These are phyloP conservation scores for Xenentodon cancila DNA, from an alignment of 2,797 vertebrate genomes.

Conservation along the genomic window DNA sequence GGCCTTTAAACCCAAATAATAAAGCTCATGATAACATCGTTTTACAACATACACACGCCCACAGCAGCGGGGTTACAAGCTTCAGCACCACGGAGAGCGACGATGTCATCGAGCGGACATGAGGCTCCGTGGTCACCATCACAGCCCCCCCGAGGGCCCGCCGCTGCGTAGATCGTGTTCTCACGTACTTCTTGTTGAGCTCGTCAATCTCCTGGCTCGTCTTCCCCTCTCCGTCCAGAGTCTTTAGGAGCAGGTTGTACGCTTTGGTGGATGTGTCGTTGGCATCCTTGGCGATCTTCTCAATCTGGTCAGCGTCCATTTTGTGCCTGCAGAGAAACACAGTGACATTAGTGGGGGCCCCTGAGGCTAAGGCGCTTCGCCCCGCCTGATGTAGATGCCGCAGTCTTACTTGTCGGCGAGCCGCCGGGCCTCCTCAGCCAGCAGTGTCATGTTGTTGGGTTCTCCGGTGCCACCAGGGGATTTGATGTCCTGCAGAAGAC, in stretches of 20 bases:
- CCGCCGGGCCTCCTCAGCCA: constrained; percentile 93
- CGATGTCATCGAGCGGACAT: too few species aligned
- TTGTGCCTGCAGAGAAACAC: constrained; percentile 83
- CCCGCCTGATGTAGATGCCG: too few species aligned
- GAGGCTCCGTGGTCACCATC: too few species aligned
- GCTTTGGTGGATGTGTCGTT: constrained; percentile 94
- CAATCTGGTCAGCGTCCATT: constrained; percentile 94
- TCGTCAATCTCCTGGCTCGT: constrained; percentile 89
- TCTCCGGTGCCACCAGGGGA: constrained; percentile 85
- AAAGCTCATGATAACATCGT: too few species aligned
- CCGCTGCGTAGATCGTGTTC: too few species aligned
- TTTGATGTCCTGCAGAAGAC: constrained; percentile 85
- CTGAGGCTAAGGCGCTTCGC: too few species aligned
- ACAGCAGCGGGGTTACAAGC: too few species aligned
- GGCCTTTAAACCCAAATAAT: too few species aligned
- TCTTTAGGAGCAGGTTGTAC: constrained; percentile 88
- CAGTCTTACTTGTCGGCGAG: constrained; percentile 90
- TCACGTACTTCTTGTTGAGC: constrained; percentile 92
- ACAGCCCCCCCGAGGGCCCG: too few species aligned
- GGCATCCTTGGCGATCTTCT: constrained; percentile 91
- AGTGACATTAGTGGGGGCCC: too few species aligned
- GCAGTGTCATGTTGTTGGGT: constrained; percentile 95
- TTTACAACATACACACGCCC: too few species aligned
- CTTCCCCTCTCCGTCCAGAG: constrained; percentile 88
- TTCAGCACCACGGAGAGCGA: too few species aligned